phyloP scores from a whole-genome alignment of 1,140 invertebrate species.

The Heliothis virescens region DNA sequence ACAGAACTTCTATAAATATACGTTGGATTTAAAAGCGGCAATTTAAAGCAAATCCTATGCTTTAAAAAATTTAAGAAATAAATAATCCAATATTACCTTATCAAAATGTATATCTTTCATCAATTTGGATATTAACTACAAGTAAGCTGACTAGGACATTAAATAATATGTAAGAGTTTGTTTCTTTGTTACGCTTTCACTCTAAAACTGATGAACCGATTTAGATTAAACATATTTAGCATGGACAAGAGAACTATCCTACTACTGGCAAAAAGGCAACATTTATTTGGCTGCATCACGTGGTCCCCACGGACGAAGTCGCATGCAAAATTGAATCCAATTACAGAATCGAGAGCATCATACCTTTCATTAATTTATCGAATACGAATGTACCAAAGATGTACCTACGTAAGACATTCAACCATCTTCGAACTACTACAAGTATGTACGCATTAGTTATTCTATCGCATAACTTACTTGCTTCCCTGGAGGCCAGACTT shows the following conservation, averaged over 20 bases:
- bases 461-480: slow-evolving; percentile 35
- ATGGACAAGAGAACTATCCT: no score
- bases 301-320: no score
- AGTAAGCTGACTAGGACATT: no score
- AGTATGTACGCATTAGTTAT: slow-evolving; percentile 13
- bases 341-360: background rate
- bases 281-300: no score
- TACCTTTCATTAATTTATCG: background rate
- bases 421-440: slow-evolving; percentile 3
- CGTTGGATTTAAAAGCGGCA: background rate
- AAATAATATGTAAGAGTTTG: no score
- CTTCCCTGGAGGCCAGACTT: slow-evolving; percentile 27
- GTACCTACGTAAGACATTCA: background rate
- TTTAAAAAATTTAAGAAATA: background rate
- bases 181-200: no score
- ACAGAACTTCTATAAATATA: background rate
- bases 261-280: no score
- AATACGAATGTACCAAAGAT: background rate
- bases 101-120: background rate
- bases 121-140: background rate
- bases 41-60: background rate
- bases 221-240: no score
- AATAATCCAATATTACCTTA: no score
- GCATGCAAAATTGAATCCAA: no score
- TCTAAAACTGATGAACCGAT: no score